Conservation (phyloP, 30 jellyfish, hydroid and myxozoan species). For the Sanderia malayensis region DNA sequence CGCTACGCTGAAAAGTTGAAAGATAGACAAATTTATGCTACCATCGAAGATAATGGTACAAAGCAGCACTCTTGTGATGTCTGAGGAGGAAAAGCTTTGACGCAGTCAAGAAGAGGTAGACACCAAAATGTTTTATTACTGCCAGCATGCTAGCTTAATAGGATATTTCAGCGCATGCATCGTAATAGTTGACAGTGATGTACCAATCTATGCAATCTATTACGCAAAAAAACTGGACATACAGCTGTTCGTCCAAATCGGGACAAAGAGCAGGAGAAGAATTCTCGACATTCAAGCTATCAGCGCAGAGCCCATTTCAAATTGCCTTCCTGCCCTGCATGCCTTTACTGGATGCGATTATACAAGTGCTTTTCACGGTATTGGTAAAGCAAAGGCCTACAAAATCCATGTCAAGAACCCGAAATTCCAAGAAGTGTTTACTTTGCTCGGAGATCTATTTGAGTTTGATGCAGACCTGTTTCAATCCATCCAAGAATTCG, state of each 20-base stretch:
- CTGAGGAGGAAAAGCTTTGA: conserved; percentile 8
- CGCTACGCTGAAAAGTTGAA: conserved; percentile 5
- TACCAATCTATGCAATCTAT: conserved; percentile 29
- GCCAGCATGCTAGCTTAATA: conserved; percentile 36
- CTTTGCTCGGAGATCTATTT: conserved; percentile 8
- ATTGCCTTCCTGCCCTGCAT: conserved; percentile 41
- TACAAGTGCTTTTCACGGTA: conserved; percentile 49
- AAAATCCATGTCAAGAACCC: conserved; percentile 1
- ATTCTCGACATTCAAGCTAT: conserved; percentile 19
- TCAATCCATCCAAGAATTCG: conserved; percentile 19
- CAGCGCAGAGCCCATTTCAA: conserved; percentile 2
- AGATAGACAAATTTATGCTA: not conserved
- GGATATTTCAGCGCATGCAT: conserved; percentile 30
- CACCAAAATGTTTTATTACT: conserved; percentile 29
- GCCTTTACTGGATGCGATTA: conserved; percentile 57
- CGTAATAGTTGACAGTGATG: conserved; percentile 58
- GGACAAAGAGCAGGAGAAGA: conserved; percentile 3
- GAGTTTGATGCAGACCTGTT: conserved; percentile 24
- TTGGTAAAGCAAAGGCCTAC: conserved; percentile 27
- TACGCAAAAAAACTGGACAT: conserved; percentile 1
- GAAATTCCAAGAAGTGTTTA: conserved; percentile 16
- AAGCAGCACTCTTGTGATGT: not conserved
- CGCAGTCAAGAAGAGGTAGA: conserved; percentile 44
- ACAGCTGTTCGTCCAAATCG: conserved; percentile 20
- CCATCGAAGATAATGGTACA: conserved; percentile 7